Conservation (phyloP, 2,113 vertebrate genomes). For the Ptilonorhynchus violaceus region DNA sequence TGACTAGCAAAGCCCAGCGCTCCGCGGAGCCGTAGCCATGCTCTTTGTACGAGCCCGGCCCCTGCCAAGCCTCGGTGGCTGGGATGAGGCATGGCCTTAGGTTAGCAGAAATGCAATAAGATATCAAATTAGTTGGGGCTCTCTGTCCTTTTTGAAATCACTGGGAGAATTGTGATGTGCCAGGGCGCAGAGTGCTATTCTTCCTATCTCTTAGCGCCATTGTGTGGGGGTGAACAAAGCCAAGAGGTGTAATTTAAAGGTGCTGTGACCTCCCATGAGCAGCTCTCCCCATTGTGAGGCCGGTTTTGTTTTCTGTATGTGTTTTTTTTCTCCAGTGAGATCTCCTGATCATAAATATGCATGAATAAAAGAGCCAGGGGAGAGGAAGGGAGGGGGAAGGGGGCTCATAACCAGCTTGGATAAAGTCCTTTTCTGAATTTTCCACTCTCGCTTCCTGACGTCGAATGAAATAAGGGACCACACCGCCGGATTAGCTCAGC, state of each 20-base stretch:
- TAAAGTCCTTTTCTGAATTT: conserved; percentile 55
- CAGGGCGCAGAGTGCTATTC: background rate
- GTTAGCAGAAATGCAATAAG: conserved; percentile 42
- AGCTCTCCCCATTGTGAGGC: conserved; percentile 39
- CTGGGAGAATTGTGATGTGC: conserved; percentile 19
- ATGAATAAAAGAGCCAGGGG: conserved; percentile 37
- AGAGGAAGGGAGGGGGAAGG: conserved; percentile 14
- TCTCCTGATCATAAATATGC: conserved; percentile 63
- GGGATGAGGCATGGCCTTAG: background rate
- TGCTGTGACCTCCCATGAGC: conserved; percentile 56
- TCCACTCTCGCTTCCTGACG: conserved; percentile 29
- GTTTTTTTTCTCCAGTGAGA: conserved; percentile 42
- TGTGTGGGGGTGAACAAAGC: conserved; percentile 54
- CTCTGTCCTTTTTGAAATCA: conserved; percentile 41
- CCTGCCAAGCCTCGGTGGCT: background rate
- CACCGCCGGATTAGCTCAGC: conserved; percentile 50
- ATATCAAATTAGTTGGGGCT: conserved; percentile 21
- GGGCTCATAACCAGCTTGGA: conserved; percentile 58
- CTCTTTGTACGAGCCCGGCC: conserved; percentile 7
- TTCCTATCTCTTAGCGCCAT: conserved; percentile 58
- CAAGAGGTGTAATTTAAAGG: conserved; percentile 71
- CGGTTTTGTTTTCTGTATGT: conserved; percentile 39
- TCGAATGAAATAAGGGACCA: conserved; percentile 50
- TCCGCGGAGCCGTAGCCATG: background rate
- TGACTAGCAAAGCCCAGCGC: background rate